Evolutionary conservation across 2,113 vertebrate genomes (phyloP).

Genomic region (Amblyornis subalaris): DNA sequence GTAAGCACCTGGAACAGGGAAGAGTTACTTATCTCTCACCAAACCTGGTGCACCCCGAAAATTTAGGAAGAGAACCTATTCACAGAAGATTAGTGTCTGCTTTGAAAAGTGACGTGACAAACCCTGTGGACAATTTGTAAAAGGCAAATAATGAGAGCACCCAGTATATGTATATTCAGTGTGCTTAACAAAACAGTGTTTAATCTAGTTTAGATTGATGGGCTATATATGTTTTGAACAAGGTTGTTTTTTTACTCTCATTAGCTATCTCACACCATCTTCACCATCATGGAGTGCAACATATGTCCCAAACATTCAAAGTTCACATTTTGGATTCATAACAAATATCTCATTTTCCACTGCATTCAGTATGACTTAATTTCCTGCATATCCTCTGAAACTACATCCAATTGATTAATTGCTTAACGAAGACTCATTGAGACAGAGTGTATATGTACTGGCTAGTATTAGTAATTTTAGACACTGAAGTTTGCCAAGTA

Average conservation of each 20-base stretch:
- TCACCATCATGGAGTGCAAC: not conserved
- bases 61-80: not conserved
- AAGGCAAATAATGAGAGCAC: not conserved
- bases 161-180: not conserved
- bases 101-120: not conserved
- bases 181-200: not conserved
- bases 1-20: not conserved
- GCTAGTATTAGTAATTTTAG: not conserved
- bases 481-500: not conserved
- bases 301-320: not conserved
- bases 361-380: not conserved
- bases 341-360: not conserved
- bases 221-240: not conserved
- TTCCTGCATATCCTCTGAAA: not conserved
- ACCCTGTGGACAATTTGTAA: not conserved
- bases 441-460: not conserved
- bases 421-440: not conserved
- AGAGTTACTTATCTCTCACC: not conserved
- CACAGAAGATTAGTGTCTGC: not conserved
- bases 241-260: not conserved
- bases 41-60: not conserved
- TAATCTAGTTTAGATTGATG: not conserved
- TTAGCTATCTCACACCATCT: not conserved
- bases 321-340: not conserved
- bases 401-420: not conserved